Conservation (phyloP, 2,797 vertebrate species). For the Malacoraja senta region DNA sequence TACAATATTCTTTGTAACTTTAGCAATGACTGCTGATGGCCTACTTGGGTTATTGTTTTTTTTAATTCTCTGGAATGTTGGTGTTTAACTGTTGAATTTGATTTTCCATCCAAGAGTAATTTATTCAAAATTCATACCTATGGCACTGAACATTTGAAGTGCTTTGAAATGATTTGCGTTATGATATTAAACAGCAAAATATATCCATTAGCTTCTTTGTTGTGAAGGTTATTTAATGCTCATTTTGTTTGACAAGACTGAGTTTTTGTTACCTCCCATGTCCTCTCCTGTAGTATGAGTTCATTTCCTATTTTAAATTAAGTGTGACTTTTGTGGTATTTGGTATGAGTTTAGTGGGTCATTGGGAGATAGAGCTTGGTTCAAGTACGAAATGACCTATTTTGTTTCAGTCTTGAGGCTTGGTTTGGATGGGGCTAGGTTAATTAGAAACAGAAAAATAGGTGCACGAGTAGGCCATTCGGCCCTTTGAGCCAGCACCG, state of each 20-base stretch:
- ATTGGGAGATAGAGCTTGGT: not conserved
- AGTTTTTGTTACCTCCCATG: not conserved
- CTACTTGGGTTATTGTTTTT: no score
- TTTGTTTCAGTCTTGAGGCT: no score
- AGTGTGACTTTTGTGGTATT: not conserved
- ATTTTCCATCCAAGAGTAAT: not conserved
- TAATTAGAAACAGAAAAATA: no score
- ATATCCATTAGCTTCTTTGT: no score
- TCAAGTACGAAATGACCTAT: no score
- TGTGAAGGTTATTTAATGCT: not conserved
- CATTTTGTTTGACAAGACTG: not conserved
- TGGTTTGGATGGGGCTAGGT: no score
- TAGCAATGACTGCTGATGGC: no score
- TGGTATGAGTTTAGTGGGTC: not conserved
- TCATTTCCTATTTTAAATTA: not conserved
- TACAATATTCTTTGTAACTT: no score
- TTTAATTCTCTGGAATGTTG: no score
- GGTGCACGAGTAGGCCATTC: no score
- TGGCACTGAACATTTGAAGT: not conserved
- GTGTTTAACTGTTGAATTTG: not conserved
- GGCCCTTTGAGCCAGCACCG: no score
- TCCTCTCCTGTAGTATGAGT: not conserved
- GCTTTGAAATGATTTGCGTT: not conserved
- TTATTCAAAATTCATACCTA: not conserved
- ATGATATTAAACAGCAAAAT: not conserved